A percentile compares a stretch with the other conserved stretches of the same genome.
Evolutionary conservation across 1,140 invertebrate species (phyloP).

Genomic region (Philotrypesis tridentata): DNA sequence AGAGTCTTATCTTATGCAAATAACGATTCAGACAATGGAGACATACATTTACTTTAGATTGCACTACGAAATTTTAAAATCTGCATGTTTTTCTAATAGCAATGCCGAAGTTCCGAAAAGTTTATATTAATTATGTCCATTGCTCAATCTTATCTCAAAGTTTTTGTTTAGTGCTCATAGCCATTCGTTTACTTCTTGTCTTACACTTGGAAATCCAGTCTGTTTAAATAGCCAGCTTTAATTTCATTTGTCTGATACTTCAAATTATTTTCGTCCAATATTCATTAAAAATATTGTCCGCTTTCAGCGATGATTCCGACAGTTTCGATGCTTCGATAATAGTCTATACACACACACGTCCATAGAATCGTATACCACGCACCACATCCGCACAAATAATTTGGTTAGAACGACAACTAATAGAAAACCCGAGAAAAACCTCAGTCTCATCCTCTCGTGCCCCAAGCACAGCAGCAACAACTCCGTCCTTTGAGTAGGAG

Average conservation of each 20-base stretch:
- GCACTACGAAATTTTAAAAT: neutral
- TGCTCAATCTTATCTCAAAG: neutral
- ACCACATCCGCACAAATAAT: neutral
- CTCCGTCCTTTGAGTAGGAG: neutral
- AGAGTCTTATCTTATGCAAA: neutral
- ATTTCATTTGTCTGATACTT: too few species aligned
- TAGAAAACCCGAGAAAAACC: constrained; percentile 24
- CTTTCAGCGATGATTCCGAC: constrained; percentile 4
- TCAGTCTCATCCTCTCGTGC: constrained; percentile 43
- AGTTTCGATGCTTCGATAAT: constrained; percentile 16
- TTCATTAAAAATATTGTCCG: neutral
- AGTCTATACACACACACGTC: neutral
- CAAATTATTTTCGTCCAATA: neutral
- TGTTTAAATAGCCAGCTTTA: neutral
- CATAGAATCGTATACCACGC: neutral
- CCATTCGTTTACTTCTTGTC: neutral
- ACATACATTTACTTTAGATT: neutral
- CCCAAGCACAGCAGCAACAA: neutral
- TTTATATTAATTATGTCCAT: too few species aligned
- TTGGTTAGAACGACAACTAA: constrained; percentile 13
- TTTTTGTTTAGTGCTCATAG: neutral
- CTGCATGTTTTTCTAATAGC: neutral
- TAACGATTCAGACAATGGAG: neutral
- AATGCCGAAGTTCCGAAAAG: too few species aligned
- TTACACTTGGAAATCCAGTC: neutral